Conservation (phyloP, 2,797 vertebrate species). For the Morus bassanus region DNA sequence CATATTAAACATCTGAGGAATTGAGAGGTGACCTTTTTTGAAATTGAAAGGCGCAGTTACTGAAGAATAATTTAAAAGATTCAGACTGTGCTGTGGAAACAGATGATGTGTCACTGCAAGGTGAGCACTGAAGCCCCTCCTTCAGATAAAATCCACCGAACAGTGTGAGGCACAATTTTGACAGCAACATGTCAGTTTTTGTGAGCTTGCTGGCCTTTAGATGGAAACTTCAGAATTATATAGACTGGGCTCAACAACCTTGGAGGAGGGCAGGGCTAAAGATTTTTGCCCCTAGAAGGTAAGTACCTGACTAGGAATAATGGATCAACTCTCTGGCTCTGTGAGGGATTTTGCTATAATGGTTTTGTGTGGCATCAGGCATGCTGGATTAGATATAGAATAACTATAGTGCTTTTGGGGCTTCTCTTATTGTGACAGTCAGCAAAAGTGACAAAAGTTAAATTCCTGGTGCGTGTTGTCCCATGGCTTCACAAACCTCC, state of each 20-base stretch:
- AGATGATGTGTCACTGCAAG: not conserved
- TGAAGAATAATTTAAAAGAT: not conserved
- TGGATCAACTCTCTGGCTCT: not conserved
- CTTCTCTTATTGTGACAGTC: not conserved
- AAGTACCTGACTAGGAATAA: not conserved
- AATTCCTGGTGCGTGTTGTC: accelerated
- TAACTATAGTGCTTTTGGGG: not conserved
- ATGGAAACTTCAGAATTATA: not conserved
- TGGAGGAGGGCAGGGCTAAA: not conserved
- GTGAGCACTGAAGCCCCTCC: not conserved
- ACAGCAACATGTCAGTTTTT: not conserved
- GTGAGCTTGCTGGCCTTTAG: not conserved
- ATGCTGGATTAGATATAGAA: not conserved
- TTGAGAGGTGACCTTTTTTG: not conserved
- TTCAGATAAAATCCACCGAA: not conserved
- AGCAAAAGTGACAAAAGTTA: not conserved
- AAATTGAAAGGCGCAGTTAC: not conserved
- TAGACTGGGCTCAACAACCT: not conserved
- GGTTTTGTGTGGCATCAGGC: not conserved
- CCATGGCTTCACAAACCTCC: not conserved
- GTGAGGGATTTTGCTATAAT: not conserved
- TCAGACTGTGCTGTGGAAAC: not conserved
- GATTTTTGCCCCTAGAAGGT: not conserved
- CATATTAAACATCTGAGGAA: not conserved
- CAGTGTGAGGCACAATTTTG: not conserved